phyloP scores from a whole-genome alignment of 2,888 invertebrate genomes.

The Colletes collaris region DNA sequence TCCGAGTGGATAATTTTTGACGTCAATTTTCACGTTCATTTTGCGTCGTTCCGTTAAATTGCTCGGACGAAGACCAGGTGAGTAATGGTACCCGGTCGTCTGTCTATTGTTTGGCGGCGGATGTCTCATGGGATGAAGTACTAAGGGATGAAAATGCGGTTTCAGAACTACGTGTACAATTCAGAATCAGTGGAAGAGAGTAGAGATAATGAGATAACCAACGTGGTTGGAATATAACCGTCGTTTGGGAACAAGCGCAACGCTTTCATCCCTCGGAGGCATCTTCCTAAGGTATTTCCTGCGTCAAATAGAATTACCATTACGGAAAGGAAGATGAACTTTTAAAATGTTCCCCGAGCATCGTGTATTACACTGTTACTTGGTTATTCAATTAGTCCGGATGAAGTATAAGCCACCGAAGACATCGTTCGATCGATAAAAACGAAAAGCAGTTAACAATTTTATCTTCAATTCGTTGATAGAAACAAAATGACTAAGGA shows the following conservation, averaged over 20 bases:
- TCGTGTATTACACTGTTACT: background rate
- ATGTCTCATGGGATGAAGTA: slow-evolving; percentile 58
- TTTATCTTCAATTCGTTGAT: too few relatives aligned
- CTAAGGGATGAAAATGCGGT: slow-evolving; percentile 63
- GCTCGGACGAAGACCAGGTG: slow-evolving; percentile 23
- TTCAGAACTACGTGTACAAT: slow-evolving; percentile 62
- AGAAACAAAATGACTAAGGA: too few relatives aligned
- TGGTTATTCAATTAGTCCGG: background rate
- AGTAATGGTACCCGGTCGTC: slow-evolving; percentile 37
- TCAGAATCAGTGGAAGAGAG: slow-evolving; percentile 59
- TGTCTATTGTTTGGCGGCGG: slow-evolving; percentile 48
- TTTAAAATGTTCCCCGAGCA: slow-evolving; percentile 10
- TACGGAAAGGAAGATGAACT: slow-evolving; percentile 14
- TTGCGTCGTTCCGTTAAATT: slow-evolving; percentile 40
- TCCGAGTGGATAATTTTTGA: slow-evolving; percentile 21
- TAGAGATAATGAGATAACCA: slow-evolving; percentile 65
- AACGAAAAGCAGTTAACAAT: too few relatives aligned
- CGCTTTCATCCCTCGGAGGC: slow-evolving; percentile 33
- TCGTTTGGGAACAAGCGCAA: slow-evolving; percentile 51
- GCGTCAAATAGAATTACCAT: slow-evolving; percentile 46
- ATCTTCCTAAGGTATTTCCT: slow-evolving; percentile 36
- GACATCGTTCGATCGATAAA: too few relatives aligned
- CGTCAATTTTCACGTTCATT: slow-evolving; percentile 29
- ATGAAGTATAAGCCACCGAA: background rate
- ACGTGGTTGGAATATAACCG: slow-evolving; percentile 62